phyloP scores from a whole-genome alignment of 2,888 invertebrate genomes.

The Ophioninae sp. region DNA sequence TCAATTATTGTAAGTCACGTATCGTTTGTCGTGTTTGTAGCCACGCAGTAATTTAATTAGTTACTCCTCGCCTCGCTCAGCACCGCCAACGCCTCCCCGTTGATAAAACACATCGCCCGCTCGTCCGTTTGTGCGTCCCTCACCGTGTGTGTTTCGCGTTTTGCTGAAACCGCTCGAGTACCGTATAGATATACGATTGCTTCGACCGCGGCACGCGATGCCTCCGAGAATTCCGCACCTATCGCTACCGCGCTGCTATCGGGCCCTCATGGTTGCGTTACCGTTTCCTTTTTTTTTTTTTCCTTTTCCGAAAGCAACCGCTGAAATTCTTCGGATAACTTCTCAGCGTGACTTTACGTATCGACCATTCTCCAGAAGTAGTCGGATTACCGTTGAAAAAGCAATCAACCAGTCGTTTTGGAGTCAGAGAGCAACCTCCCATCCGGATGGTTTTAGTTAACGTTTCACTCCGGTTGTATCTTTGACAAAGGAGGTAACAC shows the following conservation, averaged over 20 bases:
- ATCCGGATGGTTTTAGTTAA: too few species aligned
- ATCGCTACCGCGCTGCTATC: slow-evolving; percentile 37
- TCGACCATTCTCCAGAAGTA: not conserved
- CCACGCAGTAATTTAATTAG: slow-evolving; percentile 73
- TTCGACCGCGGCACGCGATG: slow-evolving; percentile 63
- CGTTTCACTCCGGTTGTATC: not conserved
- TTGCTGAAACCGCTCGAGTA: slow-evolving; percentile 48
- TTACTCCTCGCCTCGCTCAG: slow-evolving; percentile 60
- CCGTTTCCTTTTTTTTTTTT: slow-evolving; percentile 31
- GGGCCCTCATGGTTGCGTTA: slow-evolving; percentile 28
- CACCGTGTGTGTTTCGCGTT: slow-evolving; percentile 35
- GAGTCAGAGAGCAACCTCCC: too few species aligned
- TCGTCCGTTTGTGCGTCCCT: not conserved
- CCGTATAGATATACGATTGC: slow-evolving; percentile 35
- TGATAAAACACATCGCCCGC: slow-evolving; percentile 68
- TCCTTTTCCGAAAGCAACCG: slow-evolving; percentile 3
- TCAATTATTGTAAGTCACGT: slow-evolving; percentile 79
- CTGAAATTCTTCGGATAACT: slow-evolving; percentile 27
- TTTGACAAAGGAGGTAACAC: not conserved
- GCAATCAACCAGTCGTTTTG: too few species aligned
- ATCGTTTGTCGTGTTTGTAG: slow-evolving; percentile 68
- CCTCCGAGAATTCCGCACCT: slow-evolving; percentile 59
- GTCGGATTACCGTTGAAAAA: not conserved
- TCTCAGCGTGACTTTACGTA: not conserved
- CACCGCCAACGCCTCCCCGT: slow-evolving; percentile 62